Base-by-base conservation (phyloP, 2,888 invertebrate species). In the Drosophila histrio region DNA sequence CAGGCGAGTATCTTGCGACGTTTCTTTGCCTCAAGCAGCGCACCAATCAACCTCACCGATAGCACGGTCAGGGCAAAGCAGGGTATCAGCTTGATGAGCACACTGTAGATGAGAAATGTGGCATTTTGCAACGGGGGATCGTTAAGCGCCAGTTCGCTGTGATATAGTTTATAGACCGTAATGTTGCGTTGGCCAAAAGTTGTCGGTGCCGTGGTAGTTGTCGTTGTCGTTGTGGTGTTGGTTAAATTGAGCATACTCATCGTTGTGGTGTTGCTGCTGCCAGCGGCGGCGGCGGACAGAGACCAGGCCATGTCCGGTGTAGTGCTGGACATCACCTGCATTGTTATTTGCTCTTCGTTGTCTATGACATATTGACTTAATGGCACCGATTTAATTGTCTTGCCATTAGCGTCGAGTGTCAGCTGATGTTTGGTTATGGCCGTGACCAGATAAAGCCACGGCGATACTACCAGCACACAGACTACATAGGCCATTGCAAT, bases 41-140 rank as follows among this genome's bases (percentile, higher is more conserved):
- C 96, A 28, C 94, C 94, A 84, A 97, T 96, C 73, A 97, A 92
- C 87, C 96, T 94, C 70, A 95, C 93, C 89, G 96, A 96, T 54
- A 97, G 92, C 79, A 96, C 94, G 0, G 98, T 98, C 52, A 98
- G 92, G 8, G 97, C 95, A 89, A 97, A 93, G 90, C 98, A 97
- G 6, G 98, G 98, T 67, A 98, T 95, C 53, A 98, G 93, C 92
- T 98, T 98, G 78, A 98, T 95, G 73, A 98, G 95, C 9, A 98
- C 97, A 91, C 97, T 96, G 92, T 98, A 98, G 82, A 98, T 95
- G 95, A 97, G 97, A 92, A 97, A 96, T 89, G 97, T 97, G 72
- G 96, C 94, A 65, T 94, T 94, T 67, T 95, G 93, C 78, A 95
- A 92, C 34, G 93, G 93, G 75, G 93, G 94, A 87, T 95, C 94